Evolutionary conservation across 2,113 vertebrate genomes (phyloP).

Genomic region (Dasyornis broadbenti): DNA sequence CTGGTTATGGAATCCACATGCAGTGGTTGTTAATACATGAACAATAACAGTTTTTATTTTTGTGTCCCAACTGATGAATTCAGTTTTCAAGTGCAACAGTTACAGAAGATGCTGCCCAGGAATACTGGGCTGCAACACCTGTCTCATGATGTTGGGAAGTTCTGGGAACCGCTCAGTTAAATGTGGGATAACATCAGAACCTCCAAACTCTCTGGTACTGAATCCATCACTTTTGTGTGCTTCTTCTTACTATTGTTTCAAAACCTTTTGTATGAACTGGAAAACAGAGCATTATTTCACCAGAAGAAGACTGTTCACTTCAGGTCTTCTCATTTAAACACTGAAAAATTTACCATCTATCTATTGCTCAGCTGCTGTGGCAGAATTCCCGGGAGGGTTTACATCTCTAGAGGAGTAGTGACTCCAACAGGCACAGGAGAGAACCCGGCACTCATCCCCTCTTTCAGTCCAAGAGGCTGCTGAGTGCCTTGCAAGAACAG

Average conservation of each 20-base stretch:
- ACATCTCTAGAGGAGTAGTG: not conserved
- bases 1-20: not conserved
- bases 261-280: not conserved
- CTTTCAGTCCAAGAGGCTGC: not conserved
- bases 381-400: not conserved
- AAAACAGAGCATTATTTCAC: not conserved
- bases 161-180: not conserved
- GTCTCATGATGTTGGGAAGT: not conserved
- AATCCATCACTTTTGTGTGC: not conserved
- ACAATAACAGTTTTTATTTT: not conserved
- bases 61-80: not conserved
- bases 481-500: not conserved
- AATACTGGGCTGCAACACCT: not conserved
- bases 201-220: not conserved
- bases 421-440: not conserved
- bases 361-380: not conserved
- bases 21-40: not conserved
- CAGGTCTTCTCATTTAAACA: not conserved
- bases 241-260: not conserved
- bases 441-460: not conserved
- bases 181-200: not conserved
- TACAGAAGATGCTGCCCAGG: not conserved
- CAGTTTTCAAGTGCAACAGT: not conserved
- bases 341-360: not conserved
- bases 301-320: not conserved